Evolutionary conservation across 2,113 vertebrate species (phyloP), one percentile per base, ranked within the genome.

Genomic region (Amphiprion ocellaris): DNA sequence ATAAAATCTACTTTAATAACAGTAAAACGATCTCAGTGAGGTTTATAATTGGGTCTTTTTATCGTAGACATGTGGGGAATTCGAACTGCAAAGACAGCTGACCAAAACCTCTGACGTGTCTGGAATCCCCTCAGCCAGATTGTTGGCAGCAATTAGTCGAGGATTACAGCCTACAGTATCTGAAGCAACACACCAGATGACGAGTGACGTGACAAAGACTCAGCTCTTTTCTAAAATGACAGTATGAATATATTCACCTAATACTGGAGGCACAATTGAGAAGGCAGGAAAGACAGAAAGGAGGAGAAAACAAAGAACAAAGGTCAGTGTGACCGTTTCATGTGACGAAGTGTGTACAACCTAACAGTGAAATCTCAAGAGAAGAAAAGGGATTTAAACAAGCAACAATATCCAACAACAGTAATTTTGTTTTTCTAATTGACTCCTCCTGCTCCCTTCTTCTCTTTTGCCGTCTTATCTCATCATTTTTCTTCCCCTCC

Each of bases 401-500:
- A 66, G 15, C n/a, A 26, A 24, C 21, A 33, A 55, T 49, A 30
- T 50, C 54, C 5, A 41, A 41, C 1, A 14, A 49, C 44, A 46
- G 14, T 7, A 50, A 49, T 19, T 26, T 26, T 26, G 26, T 26
- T 37, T 63, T 71, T 65, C 72, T 24, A 1, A 10, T 14, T 1
- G 33, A 10, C 67, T 33, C 7, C 15, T 21, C 21, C 21, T 21
- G 21, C 21, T 21, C 37, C 28, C 44, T 24, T 21, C 28, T 47
- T 69, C 66, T 68, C 72, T 55, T 50, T 78, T 69, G 24, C 46
- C 76, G 60, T 71, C 65, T 85, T 80, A 79, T 90, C 85, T 81
- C 74, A 53, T 73, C 71, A 39, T 74, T 82, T 70, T 68, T 41
- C 72, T 56, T 78, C 69, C 46, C 59, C 53, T 87, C 62, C 64